Conservation (phyloP, 1,140 invertebrate species). For the Drosophila busckii region DNA sequence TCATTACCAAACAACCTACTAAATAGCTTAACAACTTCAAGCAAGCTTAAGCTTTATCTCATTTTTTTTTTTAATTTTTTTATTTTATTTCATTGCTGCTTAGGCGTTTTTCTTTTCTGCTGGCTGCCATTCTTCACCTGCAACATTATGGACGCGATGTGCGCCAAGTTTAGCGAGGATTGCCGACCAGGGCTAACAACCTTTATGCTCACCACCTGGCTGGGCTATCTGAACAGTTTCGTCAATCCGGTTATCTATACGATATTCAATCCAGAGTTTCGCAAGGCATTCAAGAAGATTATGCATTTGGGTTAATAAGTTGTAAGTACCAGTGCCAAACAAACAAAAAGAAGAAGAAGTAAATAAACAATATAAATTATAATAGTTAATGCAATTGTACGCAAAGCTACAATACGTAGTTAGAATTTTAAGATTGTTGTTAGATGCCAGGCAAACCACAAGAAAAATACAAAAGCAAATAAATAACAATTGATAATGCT, state of each 20-base stretch:
- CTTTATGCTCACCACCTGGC: constrained; percentile 97
- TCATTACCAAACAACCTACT: background rate
- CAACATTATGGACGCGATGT: constrained; percentile 97
- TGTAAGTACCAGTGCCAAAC: constrained; percentile 12
- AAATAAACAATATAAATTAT: no score
- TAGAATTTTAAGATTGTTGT: constrained; percentile 44
- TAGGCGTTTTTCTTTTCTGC: constrained; percentile 96
- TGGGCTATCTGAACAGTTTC: constrained; percentile 99
- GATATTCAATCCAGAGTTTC: constrained; percentile 99
- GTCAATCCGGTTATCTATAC: constrained; percentile 99
- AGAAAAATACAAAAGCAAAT: background rate
- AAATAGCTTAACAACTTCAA: no score
- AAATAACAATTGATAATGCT: no score
- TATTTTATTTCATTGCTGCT: background rate
- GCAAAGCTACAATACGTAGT: constrained; percentile 51
- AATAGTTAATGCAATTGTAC: constrained; percentile 39
- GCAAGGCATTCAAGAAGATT: constrained; percentile 98
- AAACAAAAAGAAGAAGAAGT: no score
- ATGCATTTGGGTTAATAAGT: constrained; percentile 82
- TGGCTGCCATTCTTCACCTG: constrained; percentile 99
- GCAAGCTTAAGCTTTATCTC: background rate
- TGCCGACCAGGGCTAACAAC: constrained; percentile 92
- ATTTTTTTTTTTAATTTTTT: background rate
- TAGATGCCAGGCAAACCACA: constrained; percentile 1
- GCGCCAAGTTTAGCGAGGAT: constrained; percentile 87